Percentiles rank a stretch among this genome's conserved stretches.
phyloP scores from a whole-genome alignment of 2,888 invertebrate species.

The Caenorhabditis afra region DNA sequence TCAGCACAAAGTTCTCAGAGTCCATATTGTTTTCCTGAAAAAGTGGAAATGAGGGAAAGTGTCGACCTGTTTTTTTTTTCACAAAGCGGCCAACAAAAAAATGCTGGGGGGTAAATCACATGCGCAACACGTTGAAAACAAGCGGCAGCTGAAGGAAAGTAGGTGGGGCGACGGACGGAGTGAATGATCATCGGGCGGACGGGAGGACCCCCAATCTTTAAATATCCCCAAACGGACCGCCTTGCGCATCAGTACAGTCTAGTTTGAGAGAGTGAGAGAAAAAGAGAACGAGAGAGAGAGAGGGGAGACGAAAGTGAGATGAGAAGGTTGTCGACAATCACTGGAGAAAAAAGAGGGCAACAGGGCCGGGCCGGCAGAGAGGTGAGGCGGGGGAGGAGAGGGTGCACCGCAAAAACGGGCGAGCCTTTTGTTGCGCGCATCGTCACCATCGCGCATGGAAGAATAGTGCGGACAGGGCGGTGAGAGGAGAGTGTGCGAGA shows the following conservation, averaged over 20 bases:
- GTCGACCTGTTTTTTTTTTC: neutral
- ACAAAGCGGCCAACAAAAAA: neutral
- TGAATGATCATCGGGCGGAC: conserved; percentile 6
- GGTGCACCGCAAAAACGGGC: conserved; percentile 47
- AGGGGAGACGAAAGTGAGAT: too few species aligned
- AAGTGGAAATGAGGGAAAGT: neutral
- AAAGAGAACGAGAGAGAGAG: conserved; percentile 8
- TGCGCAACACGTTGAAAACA: conserved; percentile 7
- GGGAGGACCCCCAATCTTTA: conserved; percentile 32
- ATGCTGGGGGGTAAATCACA: conserved; percentile 2
- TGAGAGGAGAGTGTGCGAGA: conserved; percentile 12
- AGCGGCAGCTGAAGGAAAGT: conserved; percentile 10
- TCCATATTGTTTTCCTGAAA: neutral
- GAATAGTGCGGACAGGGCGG: conserved; percentile 20
- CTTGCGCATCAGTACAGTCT: conserved; percentile 31
- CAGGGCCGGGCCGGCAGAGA: neutral
- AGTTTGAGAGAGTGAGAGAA: conserved; percentile 17
- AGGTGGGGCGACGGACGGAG: conserved; percentile 9
- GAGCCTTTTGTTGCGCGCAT: conserved; percentile 33
- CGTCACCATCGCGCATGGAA: conserved; percentile 12
- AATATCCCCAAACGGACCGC: conserved; percentile 26
- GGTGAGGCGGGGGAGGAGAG: conserved; percentile 11
- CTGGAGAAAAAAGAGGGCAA: conserved; percentile 6
- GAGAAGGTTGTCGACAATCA: too few species aligned
- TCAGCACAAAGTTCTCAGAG: conserved; percentile 50